Evolutionary conservation across 2,888 invertebrate genomes (phyloP), one percentile per base, ranked within the genome.

Genomic region (Eupithecia abbreviata): DNA sequence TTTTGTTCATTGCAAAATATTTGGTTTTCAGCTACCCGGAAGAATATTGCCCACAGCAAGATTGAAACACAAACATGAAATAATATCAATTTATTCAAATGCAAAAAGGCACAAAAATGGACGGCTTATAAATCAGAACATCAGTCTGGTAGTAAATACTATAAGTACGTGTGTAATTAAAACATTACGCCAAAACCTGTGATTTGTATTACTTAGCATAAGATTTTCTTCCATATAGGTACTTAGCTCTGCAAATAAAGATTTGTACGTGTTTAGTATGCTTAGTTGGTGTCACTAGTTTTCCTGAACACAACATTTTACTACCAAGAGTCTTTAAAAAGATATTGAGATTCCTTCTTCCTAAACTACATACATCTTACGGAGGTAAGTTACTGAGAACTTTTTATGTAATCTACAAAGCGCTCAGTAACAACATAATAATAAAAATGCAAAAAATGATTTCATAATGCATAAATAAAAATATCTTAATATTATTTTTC

Each of bases 71-170:
- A 71, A 42, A 62, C n/a, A 13, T 75, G 43, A 47, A 77, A 77
- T 70, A 77, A 68, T 74, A 51, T 70, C 72, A 71, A 80, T 81
- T 78, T 78, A 80, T 69, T 75, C 72, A 73, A 72, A 71, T 75
- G 73, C 81, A 71, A 79, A 83, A 84, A 86, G 85, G 84, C 86
- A 85, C 82, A 76, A 78, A 42, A 82, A 81, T 86, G 85, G 84
- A 86, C 86, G 85, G 86, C 79, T 79, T 80, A 72, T 2, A 49
- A 79, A 73, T 75, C 66, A 77, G 74, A 75, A 72, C 30, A 74
- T 71, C 67, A 77, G 68, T 78, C 72, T 67, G 55, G n/a, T 55
- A 73, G 9, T 72, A 62, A 62, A 45, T 72, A 41, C 30, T 71
- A 30, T 9, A 75, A 67, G 49, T 68, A 71, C 62, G 30, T 30